Base-by-base conservation (phyloP, 1,140 invertebrate genomes). In the Saccostrea cuccullata region DNA sequence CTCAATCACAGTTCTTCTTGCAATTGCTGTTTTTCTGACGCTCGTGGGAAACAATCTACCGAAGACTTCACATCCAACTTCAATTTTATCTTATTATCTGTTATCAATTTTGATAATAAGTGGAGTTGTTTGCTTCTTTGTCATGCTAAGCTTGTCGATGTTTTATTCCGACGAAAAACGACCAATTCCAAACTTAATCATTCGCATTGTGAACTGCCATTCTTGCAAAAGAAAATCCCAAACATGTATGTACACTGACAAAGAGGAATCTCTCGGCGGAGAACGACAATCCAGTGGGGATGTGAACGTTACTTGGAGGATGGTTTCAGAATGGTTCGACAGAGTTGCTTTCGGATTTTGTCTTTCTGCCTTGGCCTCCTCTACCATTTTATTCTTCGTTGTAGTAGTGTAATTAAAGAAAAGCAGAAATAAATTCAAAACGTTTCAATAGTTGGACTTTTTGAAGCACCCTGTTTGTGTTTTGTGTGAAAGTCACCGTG, bases 11-110 rank as follows among this genome's bases (percentile, higher is more conserved):
- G 88, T 89, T 13, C 40, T 89, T 13, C 85, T 89, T 11, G 85
- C 88, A 6, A 86, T 89, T 23, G 85, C 88, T 4, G 88, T 89
- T 11, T 89, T 89, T 84, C 64, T 89, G 77, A 89, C 88, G 0
- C 58, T 89, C 11, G 77, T 89, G n/a, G 77, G 84, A 5, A 58
- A 84, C n/a, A 86, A 89, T 56, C 70, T 89, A 15, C 88, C 88
- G 20, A 86, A 84, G 23, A 89, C 88, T 12, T 89, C 88, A n/a
- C 58, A 84, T 60, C 85, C 85, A n/a, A 89, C 86, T 82, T 83
- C 88, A 30, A 70, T 82, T 8, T 20, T 89, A n/a, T 89, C 85
- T 23, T 89, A 89, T 60, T 89, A 86, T 30, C 85, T 87, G 1
- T 17, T 87, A 23, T 60, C 58, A 8, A 60, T 83, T 23, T 20